Conservation (phyloP, 2,888 invertebrate genomes). For the Synergus itoensis region DNA sequence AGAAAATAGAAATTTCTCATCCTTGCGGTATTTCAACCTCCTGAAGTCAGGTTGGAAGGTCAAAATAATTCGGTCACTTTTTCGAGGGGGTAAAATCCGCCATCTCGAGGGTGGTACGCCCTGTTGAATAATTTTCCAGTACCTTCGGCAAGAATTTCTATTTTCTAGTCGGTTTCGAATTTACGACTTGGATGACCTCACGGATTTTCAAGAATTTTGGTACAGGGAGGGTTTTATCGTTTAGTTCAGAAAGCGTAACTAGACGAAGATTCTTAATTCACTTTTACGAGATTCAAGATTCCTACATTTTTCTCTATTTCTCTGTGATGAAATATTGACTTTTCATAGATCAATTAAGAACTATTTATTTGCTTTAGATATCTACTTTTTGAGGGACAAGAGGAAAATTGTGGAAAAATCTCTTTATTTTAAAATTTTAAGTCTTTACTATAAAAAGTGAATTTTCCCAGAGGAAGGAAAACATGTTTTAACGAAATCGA, state of each 20-base stretch:
- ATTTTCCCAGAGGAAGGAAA: too few relatives aligned
- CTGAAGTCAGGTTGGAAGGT: slow-evolving; percentile 28
- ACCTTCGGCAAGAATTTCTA: not conserved
- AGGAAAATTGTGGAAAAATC: too few relatives aligned
- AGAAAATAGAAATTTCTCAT: not conserved
- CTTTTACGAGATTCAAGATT: not conserved
- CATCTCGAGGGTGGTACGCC: not conserved
- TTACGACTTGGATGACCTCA: not conserved
- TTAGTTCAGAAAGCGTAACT: not conserved
- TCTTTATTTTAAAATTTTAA: too few relatives aligned
- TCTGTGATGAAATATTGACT: not conserved
- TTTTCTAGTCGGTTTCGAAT: not conserved
- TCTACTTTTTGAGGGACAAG: too few relatives aligned
- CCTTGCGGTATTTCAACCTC: slow-evolving; percentile 1
- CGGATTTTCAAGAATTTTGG: not conserved
- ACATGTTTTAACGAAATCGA: too few relatives aligned
- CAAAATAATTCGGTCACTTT: slow-evolving; percentile 38
- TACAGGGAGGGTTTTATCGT: not conserved
- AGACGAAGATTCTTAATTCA: not conserved
- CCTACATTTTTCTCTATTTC: not conserved
- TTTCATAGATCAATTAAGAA: not conserved
- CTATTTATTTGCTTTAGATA: too few relatives aligned
- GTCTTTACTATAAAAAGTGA: too few relatives aligned
- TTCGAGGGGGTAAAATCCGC: slow-evolving; percentile 13
- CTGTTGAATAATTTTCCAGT: slow-evolving; percentile 8